These are phyloP conservation scores for Pachyrhynchus sulphureomaculatus DNA, from an alignment of 1,140 invertebrate genomes.

Conservation along the genomic window DNA sequence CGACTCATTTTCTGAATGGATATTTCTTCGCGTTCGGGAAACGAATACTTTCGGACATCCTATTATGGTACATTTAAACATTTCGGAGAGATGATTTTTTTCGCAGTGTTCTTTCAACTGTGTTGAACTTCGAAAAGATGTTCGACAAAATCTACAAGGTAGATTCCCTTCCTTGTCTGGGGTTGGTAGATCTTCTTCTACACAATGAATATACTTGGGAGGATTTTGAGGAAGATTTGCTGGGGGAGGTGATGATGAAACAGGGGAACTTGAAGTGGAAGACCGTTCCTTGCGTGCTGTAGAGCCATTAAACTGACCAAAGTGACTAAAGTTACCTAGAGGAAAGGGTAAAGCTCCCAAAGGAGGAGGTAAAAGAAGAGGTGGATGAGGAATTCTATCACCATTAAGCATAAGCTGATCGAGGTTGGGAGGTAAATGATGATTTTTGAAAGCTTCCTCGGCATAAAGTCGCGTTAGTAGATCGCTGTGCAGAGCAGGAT, in stretches of 20 bases:
- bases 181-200: conserved; percentile 59
- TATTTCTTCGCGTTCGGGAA: conserved; percentile 71
- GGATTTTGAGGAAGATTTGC: conserved; percentile 36
- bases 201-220: conserved; percentile 50
- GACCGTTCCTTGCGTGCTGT: conserved; percentile 45
- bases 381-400: conserved; percentile 53
- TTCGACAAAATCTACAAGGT: conserved; percentile 66
- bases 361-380: conserved; percentile 54
- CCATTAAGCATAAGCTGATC: conserved; percentile 52
- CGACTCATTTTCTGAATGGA: conserved; percentile 64
- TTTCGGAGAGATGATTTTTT: conserved; percentile 66
- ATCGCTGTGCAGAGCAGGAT: conserved; percentile 69
- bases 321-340: conserved; percentile 53
- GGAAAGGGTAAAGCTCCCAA: conserved; percentile 49
- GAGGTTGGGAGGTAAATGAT: conserved; percentile 49
- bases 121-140: conserved; percentile 59
- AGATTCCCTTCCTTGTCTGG: conserved; percentile 63
- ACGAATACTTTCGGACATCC: conserved; percentile 83
- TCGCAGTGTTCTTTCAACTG: conserved; percentile 69
- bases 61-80: conserved; percentile 76
- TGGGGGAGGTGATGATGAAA: conserved; percentile 42
- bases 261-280: conserved; percentile 51
- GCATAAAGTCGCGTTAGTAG: conserved; percentile 80
- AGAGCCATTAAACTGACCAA: conserved; percentile 49
- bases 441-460: conserved; percentile 57